Base-by-base conservation (phyloP, 2,113 vertebrate species). In the Sander vitreus region DNA sequence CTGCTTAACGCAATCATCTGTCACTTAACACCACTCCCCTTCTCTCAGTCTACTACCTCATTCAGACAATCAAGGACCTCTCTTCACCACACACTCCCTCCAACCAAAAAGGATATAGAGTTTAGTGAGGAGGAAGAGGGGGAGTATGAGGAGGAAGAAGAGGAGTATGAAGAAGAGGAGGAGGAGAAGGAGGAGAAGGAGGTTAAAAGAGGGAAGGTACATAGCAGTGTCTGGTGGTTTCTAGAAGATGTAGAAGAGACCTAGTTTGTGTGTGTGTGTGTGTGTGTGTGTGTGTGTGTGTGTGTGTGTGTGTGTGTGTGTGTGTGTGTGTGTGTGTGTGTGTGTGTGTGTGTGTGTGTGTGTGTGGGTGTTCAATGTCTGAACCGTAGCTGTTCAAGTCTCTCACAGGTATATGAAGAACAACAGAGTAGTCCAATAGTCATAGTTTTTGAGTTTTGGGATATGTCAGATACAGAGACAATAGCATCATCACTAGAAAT, bases 131-230 rank as follows among this genome's bases (percentile, higher is more conserved):
- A 45, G 55, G 85, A 93, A 59, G 89, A 91, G 13, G 75, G 39
- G 19, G 91, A 87, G 39, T 51, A 87, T 39, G 84, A 79, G 4
- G 84, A 85, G 0, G 89, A 83, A 9, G 80, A 79, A 5, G 60
- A 87, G 21, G 83, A 84, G 2, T 70, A 90, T 8, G 88, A 92
- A 3, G 89, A 91, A 0, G 87, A 85, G 5, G 78, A 89, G 14
- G 71, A 73, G 67, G 58, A 88, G n/a, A n/a, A n/a, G n/a, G n/a
- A n/a, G 33, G 72, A 84, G 64, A 25, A 66, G 50, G 67, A 85
- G 47, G 78, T 90, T 87, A 88, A 91, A 91, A 78, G 39, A 81
- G 83, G 87, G 89, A 92, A 94, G 93, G 93, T 93, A 93, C 82
- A 91, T 51, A 81, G 70, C 39, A 64, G 76, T 86, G 75, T 82